Conservation (phyloP, 2,888 invertebrate species). For the Perizoma flavofasciatum region DNA sequence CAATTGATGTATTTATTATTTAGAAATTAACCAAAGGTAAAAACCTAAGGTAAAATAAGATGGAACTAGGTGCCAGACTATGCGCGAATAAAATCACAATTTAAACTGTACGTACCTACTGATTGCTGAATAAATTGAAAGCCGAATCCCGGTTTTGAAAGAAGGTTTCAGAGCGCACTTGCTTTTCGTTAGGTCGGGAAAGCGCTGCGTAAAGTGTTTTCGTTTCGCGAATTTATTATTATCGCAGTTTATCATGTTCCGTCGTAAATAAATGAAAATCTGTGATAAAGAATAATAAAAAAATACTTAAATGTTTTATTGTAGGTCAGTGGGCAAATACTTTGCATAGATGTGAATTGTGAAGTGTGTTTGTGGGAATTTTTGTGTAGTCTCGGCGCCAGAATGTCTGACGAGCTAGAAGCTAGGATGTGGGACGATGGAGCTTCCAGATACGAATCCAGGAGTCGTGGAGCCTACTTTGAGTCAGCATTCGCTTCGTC, state of each 20-base stretch:
- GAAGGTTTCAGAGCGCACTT: constrained; percentile 11
- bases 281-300: constrained; percentile 39
- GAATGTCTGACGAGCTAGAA: constrained; percentile 80
- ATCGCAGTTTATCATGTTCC: constrained; percentile 43
- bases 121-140: no score
- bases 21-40: no score
- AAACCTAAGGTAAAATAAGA: no score
- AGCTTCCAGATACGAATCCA: constrained; percentile 67
- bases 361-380: constrained; percentile 34
- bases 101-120: no score
- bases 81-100: no score
- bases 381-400: constrained; percentile 60
- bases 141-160: background rate
- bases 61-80: no score
- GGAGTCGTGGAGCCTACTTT: constrained; percentile 66
- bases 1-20: no score
- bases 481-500: constrained; percentile 76
- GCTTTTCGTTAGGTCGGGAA: constrained; percentile 20
- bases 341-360: constrained; percentile 35
- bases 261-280: constrained; percentile 41
- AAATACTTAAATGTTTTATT: constrained; percentile 14
- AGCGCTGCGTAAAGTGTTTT: constrained; percentile 34
- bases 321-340: constrained; percentile 4
- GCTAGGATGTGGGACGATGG: constrained; percentile 80
- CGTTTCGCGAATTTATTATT: constrained; percentile 33